These are phyloP conservation scores for Gonocerus acuteangulatus DNA, from an alignment of 2,888 invertebrate genomes.

Conservation along the genomic window DNA sequence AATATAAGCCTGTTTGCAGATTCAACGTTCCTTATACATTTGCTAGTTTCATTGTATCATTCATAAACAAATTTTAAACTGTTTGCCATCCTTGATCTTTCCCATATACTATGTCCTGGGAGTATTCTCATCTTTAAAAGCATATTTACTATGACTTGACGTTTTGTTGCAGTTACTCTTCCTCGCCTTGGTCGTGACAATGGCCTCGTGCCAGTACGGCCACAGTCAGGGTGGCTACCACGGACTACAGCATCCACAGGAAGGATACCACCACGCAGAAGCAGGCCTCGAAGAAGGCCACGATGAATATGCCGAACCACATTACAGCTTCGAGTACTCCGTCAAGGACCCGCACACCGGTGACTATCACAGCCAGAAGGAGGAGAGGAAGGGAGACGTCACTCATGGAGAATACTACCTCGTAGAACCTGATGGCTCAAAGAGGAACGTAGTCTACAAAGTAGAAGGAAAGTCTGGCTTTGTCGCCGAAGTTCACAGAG, in stretches of 20 bases:
- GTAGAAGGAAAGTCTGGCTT: constrained; percentile 72
- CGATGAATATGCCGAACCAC: constrained; percentile 36
- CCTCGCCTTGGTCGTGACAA: not conserved
- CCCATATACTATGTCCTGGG: too few relatives aligned
- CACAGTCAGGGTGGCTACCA: not conserved
- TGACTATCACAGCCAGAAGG: constrained; percentile 63
- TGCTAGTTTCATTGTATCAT: too few relatives aligned
- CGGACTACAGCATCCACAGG: not conserved
- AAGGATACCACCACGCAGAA: not conserved
- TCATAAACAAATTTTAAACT: too few relatives aligned
- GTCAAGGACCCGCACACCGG: constrained; percentile 67
- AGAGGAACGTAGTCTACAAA: constrained; percentile 63
- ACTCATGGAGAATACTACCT: constrained; percentile 54
- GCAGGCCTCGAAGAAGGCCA: constrained; percentile 6
- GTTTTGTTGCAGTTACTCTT: constrained; percentile 7
- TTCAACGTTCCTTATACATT: too few relatives aligned
- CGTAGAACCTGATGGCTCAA: constrained; percentile 62
- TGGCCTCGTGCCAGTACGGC: constrained; percentile 1
- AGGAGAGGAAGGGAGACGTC: constrained; percentile 62
- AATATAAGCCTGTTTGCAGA: too few relatives aligned
- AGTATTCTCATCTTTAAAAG: too few relatives aligned
- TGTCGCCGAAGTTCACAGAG: constrained; percentile 54
- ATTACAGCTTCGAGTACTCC: constrained; percentile 62
- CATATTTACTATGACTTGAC: too few relatives aligned
- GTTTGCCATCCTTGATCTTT: too few relatives aligned